These are phyloP conservation scores for Strix occidentalis DNA, from an alignment of 2,797 vertebrate species.

Conservation along the genomic window DNA sequence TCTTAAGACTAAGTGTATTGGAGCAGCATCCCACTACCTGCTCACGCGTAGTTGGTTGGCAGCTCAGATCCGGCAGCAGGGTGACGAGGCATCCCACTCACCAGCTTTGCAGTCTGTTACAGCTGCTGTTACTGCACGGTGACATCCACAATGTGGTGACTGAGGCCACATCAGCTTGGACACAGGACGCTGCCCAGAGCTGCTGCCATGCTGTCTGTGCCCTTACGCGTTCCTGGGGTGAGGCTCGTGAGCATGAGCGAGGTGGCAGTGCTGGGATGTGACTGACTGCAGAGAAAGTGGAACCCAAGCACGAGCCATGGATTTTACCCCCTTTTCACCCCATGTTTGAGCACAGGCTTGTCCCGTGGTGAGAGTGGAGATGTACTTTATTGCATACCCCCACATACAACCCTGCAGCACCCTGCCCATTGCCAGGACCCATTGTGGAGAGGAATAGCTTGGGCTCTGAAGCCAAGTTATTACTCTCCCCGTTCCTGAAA, in stretches of 20 bases:
- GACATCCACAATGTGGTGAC: fast-evolving
- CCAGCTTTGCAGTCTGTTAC: fast-evolving
- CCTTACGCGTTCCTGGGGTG: fast-evolving
- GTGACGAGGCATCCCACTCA: not conserved
- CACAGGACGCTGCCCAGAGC: not conserved
- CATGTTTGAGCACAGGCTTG: not conserved
- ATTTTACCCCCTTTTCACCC: not conserved
- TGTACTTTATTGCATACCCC: not conserved
- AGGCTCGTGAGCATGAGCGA: fast-evolving
- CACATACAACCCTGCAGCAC: fast-evolving
- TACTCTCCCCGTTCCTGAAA: not conserved
- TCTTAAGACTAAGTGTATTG: not conserved
- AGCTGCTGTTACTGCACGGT: not conserved
- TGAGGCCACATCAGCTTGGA: not conserved
- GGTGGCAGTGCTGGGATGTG: not conserved
- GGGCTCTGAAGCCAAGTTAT: not conserved
- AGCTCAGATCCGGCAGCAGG: fast-evolving
- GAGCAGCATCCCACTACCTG: not conserved
- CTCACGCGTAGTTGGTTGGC: fast-evolving
- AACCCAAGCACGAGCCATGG: fast-evolving
- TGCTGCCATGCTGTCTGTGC: not conserved
- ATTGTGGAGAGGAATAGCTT: not conserved
- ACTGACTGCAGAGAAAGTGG: not conserved
- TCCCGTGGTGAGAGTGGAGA: fast-evolving
- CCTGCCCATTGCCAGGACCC: not conserved